These are phyloP conservation scores for Sebastes vulpes DNA, from an alignment of 2,797 vertebrate species.

Conservation along the genomic window DNA sequence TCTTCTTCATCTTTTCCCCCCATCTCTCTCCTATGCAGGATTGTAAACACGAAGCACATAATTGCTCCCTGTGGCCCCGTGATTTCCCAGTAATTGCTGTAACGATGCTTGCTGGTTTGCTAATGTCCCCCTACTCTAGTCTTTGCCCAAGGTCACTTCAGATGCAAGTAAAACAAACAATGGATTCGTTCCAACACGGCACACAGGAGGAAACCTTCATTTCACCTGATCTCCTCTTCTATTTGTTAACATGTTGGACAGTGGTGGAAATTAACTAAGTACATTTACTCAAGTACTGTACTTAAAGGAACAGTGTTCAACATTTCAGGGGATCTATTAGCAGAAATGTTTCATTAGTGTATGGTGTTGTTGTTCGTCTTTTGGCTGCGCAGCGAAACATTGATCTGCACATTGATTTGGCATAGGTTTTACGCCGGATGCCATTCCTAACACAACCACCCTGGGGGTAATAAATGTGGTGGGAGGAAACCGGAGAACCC, in stretches of 20 bases:
- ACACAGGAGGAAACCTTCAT: conserved; percentile 22
- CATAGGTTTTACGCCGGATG: too few species aligned
- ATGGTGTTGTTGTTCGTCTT: too few species aligned
- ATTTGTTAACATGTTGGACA: conserved; percentile 17
- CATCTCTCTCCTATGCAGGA: conserved; percentile 42
- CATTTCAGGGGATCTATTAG: too few species aligned
- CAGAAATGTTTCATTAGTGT: too few species aligned
- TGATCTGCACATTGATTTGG: too few species aligned
- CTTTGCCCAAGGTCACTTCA: conserved; percentile 70
- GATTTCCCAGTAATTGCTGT: conserved; percentile 80
- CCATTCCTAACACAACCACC: too few species aligned
- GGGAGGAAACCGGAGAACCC: too few species aligned
- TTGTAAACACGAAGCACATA: conserved; percentile 77
- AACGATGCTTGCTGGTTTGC: conserved; percentile 66
- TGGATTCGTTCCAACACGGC: conserved; percentile 2
- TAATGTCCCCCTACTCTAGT: conserved; percentile 60
- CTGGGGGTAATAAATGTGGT: too few species aligned
- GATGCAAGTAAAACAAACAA: conserved; percentile 55
- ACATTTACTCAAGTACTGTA: not conserved
- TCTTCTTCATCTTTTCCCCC: conserved; percentile 39
- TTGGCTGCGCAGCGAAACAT: accelerated
- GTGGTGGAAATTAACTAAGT: not conserved
- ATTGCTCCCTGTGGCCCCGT: conserved; percentile 76
- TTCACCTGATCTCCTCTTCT: not conserved
- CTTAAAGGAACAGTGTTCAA: too few species aligned